These are phyloP conservation scores for Junonia oenone DNA, from an alignment of 2,888 invertebrate genomes.

Conservation along the genomic window DNA sequence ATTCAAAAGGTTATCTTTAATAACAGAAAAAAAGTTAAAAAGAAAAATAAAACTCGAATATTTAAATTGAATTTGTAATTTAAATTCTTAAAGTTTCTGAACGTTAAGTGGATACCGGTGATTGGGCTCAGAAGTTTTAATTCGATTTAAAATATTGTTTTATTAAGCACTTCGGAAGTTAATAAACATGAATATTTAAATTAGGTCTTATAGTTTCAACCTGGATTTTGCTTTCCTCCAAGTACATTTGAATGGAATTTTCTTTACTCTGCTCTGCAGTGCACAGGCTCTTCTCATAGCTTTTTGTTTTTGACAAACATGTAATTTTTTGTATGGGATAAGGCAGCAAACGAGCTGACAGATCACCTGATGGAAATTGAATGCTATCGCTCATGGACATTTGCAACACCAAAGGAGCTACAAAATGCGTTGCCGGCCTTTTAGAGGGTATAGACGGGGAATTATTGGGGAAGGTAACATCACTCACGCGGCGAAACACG, in stretches of 20 bases:
- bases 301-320: no score
- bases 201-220: neutral
- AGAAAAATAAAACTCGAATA: neutral
- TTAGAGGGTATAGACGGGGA: no score
- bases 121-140: constrained; percentile 1
- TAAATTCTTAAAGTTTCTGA: neutral
- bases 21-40: neutral
- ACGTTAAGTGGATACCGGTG: neutral
- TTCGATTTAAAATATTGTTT: constrained; percentile 1
- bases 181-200: neutral
- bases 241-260: neutral
- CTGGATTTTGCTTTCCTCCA: neutral
- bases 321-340: no score
- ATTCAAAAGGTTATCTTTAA: neutral
- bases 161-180: neutral
- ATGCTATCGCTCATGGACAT: no score
- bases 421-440: no score
- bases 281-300: no score
- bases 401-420: no score
- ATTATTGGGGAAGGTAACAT: no score
- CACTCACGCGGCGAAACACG: no score
- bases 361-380: no score
- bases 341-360: no score
- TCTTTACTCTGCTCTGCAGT: neutral
- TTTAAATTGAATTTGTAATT: neutral